Evolutionary conservation across 1,140 invertebrate genomes (phyloP).

Genomic region (Drosophila repleta): DNA sequence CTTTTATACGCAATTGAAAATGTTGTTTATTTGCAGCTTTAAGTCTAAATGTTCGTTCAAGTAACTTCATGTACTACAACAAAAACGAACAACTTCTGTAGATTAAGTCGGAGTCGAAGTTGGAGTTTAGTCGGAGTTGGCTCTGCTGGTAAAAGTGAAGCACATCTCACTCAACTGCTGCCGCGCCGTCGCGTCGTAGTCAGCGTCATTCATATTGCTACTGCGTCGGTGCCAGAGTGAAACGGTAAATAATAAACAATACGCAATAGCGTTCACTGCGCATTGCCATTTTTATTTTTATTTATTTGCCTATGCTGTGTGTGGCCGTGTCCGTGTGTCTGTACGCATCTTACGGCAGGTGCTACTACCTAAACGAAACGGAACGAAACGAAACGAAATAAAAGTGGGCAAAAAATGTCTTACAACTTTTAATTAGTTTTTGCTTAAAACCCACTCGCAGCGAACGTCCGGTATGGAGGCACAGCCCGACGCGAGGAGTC

Average conservation of each 20-base stretch:
- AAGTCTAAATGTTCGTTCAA: background rate
- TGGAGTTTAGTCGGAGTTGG: background rate
- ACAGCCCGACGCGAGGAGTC: background rate
- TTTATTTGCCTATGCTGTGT: constrained; percentile 30
- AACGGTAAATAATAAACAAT: constrained; percentile 74
- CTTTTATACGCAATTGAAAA: background rate
- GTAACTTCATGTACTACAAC: constrained; percentile 11
- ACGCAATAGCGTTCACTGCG: constrained; percentile 48
- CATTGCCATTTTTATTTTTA: constrained; percentile 39
- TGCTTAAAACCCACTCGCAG: constrained; percentile 71
- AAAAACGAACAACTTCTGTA: constrained; percentile 55
- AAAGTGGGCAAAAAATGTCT: constrained; percentile 68
- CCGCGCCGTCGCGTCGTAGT: background rate
- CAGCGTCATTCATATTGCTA: constrained; percentile 28
- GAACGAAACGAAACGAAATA: constrained; percentile 32
- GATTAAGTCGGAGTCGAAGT: constrained; percentile 34
- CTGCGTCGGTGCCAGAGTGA: constrained; percentile 56
- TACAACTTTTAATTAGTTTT: constrained; percentile 83
- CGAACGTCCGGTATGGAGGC: constrained; percentile 26
- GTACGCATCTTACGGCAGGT: constrained; percentile 44
- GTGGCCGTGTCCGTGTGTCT: constrained; percentile 12
- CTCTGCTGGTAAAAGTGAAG: constrained; percentile 48
- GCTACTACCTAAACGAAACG: constrained; percentile 49
- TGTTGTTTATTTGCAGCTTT: constrained; percentile 2
- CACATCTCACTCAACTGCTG: constrained; percentile 25